Evolutionary conservation across 2,797 vertebrate genomes (phyloP), one percentile per base, ranked within the genome.

Genomic region (Sebastolobus altivelis): DNA sequence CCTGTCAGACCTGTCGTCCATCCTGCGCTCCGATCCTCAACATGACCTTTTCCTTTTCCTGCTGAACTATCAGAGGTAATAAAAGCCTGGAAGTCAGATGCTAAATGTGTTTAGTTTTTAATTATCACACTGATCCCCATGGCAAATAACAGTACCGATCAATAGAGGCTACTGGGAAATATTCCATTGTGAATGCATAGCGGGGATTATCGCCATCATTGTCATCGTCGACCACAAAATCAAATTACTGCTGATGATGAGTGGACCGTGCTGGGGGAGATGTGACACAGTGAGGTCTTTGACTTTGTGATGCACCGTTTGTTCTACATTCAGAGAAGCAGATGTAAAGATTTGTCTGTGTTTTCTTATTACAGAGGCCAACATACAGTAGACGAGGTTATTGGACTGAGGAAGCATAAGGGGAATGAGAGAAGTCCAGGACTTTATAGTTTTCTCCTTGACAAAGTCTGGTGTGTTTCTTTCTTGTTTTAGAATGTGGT

Each of bases 111-210:
- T 94, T 90, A 90, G 93, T 90, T 96, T 95, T 96, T 96, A 96
- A 96, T 96, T 95, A 95, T 91, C 89, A 79, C 84, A 76, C 88
- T 94, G 94, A 96, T 95, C 95, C 95, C 84, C 90, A 81, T 85
- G 84, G 95, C 95, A 95, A 96, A 96, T 95, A 96, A 94, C 93
- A 95, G 94, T 94, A 93, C 91, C 86, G 77, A 96, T 96, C 95
- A 94, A 96, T 96, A 93, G 59, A 83, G 86, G 90, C 93, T 92
- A 91, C 90, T 91, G 92, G 94, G 90, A 95, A 93, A 95, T 95
- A 95, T 95, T 94, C 92, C 88, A 87, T 88, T 80, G 85, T 87
- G 87, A 92, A 94, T 93, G 90, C 89, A 90, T 86, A 92, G 86
- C 7, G 85, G 89, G 91, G 93, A 94, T 95, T 93, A 93, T 67